Percentiles rank a stretch among this genome's conserved stretches.
Conservation (phyloP, 2,888 invertebrate genomes). For the Antheraea assamensis region DNA sequence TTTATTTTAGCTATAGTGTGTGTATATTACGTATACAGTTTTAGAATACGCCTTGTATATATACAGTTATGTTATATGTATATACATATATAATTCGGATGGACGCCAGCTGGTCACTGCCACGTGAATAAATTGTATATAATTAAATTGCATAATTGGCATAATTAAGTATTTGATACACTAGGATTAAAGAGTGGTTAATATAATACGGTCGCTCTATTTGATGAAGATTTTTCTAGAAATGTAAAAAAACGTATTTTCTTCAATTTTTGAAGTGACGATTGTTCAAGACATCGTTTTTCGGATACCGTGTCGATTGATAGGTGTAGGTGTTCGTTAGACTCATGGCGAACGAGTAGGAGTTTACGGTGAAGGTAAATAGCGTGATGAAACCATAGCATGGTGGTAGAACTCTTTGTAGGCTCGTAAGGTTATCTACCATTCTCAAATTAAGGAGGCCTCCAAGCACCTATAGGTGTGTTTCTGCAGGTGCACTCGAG, state of each 20-base stretch:
- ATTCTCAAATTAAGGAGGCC: background rate
- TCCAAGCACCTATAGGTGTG: background rate
- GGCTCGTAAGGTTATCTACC: background rate
- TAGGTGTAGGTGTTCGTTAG: no score
- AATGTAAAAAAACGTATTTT: no score
- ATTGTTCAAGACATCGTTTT: no score
- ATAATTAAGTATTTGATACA: slow-evolving; percentile 18
- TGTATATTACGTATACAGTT: slow-evolving; percentile 24
- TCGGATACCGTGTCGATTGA: no score
- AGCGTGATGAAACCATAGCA: no score
- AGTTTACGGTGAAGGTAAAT: no score
- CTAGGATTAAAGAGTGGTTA: background rate
- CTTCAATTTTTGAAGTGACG: no score
- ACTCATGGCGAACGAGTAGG: no score
- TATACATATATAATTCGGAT: slow-evolving; percentile 32
- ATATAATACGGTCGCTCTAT: background rate
- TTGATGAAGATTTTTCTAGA: no score
- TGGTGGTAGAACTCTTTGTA: background rate
- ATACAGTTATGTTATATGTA: slow-evolving; percentile 15
- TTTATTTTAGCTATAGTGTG: slow-evolving; percentile 50
- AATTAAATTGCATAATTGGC: slow-evolving; percentile 20
- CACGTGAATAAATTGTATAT: slow-evolving; percentile 38
- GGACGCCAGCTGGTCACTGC: slow-evolving; percentile 74
- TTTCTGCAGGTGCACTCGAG: background rate
- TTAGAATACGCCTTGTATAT: background rate